These are phyloP conservation scores for Sebastes kiyomatsui DNA, from an alignment of 2,797 vertebrate genomes.

Conservation along the genomic window DNA sequence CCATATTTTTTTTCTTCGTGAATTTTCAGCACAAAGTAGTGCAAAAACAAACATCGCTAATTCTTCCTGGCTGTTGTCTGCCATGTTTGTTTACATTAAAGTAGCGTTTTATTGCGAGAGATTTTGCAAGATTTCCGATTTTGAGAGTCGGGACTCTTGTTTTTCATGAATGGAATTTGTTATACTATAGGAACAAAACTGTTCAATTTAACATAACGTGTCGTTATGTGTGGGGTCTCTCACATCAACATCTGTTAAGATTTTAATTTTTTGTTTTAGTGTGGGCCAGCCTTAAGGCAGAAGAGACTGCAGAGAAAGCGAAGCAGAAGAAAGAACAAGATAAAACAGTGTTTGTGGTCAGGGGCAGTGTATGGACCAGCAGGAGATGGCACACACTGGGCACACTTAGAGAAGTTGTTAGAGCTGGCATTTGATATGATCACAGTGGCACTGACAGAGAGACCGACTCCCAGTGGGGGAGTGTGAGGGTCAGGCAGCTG, in stretches of 20 bases:
- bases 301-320: background rate
- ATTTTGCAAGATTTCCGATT: too few species aligned
- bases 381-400: constrained; percentile 26
- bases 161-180: too few species aligned
- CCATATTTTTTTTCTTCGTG: background rate
- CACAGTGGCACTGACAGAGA: constrained; percentile 29
- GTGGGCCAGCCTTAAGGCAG: background rate
- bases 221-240: too few species aligned
- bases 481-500: constrained; percentile 39
- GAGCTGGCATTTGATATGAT: constrained; percentile 58
- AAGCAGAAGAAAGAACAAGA: background rate
- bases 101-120: too few species aligned
- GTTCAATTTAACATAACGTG: too few species aligned
- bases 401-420: constrained; percentile 50
- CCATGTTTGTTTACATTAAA: too few species aligned
- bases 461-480: constrained; percentile 39
- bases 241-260: background rate
- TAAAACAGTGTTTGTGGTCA: constrained; percentile 1
- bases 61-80: too few species aligned
- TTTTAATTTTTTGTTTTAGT: background rate
- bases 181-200: too few species aligned
- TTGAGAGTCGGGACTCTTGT: too few species aligned
- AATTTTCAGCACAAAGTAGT: background rate
- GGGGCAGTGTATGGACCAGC: constrained; percentile 11
- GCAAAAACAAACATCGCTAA: too few species aligned